phyloP scores from a whole-genome alignment of 2,113 vertebrate genomes.

The Coptodon rendalli region DNA sequence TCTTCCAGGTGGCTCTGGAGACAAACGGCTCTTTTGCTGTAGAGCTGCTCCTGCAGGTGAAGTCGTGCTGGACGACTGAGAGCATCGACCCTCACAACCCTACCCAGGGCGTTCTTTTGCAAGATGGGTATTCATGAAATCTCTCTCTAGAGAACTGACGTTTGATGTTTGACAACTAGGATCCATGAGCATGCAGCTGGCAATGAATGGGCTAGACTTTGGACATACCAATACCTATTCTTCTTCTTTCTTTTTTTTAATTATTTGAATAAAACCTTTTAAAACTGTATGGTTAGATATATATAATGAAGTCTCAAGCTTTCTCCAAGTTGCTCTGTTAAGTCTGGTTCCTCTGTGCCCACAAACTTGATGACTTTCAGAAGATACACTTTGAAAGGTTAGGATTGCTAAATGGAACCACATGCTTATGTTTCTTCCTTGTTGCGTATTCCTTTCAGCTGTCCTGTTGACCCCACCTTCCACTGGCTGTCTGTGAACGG shows the following conservation, averaged over 20 bases:
- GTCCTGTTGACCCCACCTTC: conserved; percentile 59
- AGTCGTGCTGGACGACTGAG: conserved; percentile 68
- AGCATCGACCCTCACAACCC: conserved; percentile 15
- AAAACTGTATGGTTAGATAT: background rate
- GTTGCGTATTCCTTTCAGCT: conserved; percentile 30
- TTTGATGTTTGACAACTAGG: background rate
- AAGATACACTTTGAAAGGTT: background rate
- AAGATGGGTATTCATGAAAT: conserved; percentile 45
- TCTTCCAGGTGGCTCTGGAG: conserved; percentile 56
- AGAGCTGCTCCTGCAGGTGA: conserved; percentile 51
- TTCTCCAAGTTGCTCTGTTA: accelerated
- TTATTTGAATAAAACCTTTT: background rate
- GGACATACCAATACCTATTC: background rate
- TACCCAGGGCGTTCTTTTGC: conserved; percentile 32
- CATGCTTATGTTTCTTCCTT: background rate
- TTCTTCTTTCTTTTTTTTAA: accelerated
- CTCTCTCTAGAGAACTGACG: background rate
- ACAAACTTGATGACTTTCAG: background rate
- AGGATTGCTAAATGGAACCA: background rate
- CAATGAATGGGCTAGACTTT: background rate
- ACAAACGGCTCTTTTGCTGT: conserved; percentile 33
- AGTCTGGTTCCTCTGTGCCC: background rate
- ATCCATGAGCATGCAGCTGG: background rate
- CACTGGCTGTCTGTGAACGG: conserved; percentile 61
- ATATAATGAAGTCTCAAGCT: background rate